Conservation (phyloP, 2,888 invertebrate species). For the Spisula solida region DNA sequence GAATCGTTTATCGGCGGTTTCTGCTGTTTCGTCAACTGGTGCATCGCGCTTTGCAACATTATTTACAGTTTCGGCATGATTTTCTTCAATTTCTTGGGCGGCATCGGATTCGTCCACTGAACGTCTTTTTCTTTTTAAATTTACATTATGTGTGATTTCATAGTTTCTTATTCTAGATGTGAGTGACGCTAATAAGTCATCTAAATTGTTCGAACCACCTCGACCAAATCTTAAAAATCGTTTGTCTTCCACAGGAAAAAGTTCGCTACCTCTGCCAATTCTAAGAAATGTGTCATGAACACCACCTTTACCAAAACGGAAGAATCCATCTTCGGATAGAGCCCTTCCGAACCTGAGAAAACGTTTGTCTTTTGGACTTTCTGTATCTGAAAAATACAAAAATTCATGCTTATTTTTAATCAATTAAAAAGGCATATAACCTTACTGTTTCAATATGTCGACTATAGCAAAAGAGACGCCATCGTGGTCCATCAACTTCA, state of each 20-base stretch:
- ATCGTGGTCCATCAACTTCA: no score
- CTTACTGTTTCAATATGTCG: no score
- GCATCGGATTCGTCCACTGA: slow-evolving; percentile 65
- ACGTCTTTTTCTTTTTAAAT: slow-evolving; percentile 70
- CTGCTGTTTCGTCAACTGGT: slow-evolving; percentile 40
- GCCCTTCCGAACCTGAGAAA: slow-evolving; percentile 80
- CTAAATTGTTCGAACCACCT: slow-evolving; percentile 64
- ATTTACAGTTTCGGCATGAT: slow-evolving; percentile 48
- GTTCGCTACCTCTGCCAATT: slow-evolving; percentile 72
- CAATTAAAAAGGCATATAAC: no score
- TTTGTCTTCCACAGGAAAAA: slow-evolving; percentile 77
- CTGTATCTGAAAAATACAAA: slow-evolving; percentile 63
- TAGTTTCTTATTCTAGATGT: slow-evolving; percentile 67
- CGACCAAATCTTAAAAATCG: slow-evolving; percentile 82
- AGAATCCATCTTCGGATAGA: slow-evolving; percentile 77
- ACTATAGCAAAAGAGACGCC: no score
- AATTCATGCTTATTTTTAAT: no score
- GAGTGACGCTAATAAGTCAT: slow-evolving; percentile 72
- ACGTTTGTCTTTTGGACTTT: slow-evolving; percentile 71
- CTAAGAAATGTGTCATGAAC: slow-evolving; percentile 74
- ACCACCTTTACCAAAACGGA: slow-evolving; percentile 76
- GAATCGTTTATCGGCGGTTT: slow-evolving; percentile 74
- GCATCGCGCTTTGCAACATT: slow-evolving; percentile 72
- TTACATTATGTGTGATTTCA: slow-evolving; percentile 69
- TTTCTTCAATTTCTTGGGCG: slow-evolving; percentile 39